These are phyloP conservation scores for Taenaris catops DNA, from an alignment of 2,888 invertebrate species.

Conservation along the genomic window DNA sequence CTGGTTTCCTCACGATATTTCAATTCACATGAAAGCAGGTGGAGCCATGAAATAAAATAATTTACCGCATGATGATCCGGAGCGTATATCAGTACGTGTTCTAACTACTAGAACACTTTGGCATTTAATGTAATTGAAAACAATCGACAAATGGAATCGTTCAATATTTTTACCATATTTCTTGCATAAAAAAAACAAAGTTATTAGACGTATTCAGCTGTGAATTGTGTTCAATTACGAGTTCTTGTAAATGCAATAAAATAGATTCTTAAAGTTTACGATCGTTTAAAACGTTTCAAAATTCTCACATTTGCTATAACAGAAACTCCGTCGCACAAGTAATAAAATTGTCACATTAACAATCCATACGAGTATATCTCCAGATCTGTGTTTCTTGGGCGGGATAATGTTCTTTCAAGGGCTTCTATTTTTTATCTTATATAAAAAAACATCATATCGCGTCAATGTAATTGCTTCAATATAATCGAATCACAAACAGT, in stretches of 20 bases:
- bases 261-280: neutral
- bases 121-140: no score
- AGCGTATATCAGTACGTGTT: no score
- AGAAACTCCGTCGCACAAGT: constrained; percentile 32
- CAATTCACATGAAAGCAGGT: no score
- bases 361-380: constrained; percentile 4
- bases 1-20: no score
- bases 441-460: constrained; percentile 3
- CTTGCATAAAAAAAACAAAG: no score
- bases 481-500: constrained; percentile 1
- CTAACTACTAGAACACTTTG: no score
- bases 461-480: constrained; percentile 3
- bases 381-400: constrained; percentile 8
- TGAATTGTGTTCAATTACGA: neutral
- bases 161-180: no score
- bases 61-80: no score
- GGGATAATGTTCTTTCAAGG: constrained; percentile 8
- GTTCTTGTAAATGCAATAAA: constrained; percentile 1
- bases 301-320: constrained; percentile 3
- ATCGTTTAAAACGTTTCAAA: constrained; percentile 4
- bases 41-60: no score
- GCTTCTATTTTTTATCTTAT: constrained; percentile 3
- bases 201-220: no score
- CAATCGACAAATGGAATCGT: no score
- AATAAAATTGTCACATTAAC: constrained; percentile 36